Percentiles rank a stretch among this genome's conserved stretches.
Evolutionary conservation across 2,113 vertebrate genomes (phyloP).

Genomic region (Crotalus horridus): DNA sequence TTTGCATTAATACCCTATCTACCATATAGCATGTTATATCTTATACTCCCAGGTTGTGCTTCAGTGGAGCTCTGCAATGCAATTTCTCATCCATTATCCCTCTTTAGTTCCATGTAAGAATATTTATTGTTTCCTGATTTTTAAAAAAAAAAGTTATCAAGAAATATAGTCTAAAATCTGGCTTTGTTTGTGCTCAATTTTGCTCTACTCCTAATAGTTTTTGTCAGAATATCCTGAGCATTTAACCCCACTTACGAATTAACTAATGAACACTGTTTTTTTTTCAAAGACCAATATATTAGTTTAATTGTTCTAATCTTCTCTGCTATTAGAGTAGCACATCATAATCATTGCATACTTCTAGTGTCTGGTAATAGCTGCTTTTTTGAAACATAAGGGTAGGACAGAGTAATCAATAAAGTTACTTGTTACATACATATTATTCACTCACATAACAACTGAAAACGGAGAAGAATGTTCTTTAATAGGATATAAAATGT

Average conservation of each 20-base stretch:
- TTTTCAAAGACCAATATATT: background rate
- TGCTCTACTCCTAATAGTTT: background rate
- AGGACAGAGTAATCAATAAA: background rate
- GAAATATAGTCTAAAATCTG: background rate
- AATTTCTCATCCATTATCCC: background rate
- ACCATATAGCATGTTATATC: slow-evolving; percentile 7
- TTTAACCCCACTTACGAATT: slow-evolving; percentile 16
- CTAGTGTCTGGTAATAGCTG: background rate
- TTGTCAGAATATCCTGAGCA: slow-evolving; percentile 2
- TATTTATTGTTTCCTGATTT: background rate
- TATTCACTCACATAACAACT: background rate
- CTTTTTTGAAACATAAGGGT: background rate
- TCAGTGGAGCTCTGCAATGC: background rate
- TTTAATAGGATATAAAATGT: background rate
- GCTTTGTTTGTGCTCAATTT: slow-evolving; percentile 17
- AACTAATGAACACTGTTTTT: background rate
- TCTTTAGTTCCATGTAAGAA: background rate
- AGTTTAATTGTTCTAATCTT: slow-evolving; percentile 3
- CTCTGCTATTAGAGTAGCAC: background rate
- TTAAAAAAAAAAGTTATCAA: background rate
- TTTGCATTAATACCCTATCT: slow-evolving; percentile 1
- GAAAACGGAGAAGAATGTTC: background rate
- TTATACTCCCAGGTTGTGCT: background rate
- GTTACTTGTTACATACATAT: background rate
- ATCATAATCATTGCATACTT: background rate